Evolutionary conservation across 2,113 vertebrate species (phyloP).

Genomic region (Epinephelus moara): DNA sequence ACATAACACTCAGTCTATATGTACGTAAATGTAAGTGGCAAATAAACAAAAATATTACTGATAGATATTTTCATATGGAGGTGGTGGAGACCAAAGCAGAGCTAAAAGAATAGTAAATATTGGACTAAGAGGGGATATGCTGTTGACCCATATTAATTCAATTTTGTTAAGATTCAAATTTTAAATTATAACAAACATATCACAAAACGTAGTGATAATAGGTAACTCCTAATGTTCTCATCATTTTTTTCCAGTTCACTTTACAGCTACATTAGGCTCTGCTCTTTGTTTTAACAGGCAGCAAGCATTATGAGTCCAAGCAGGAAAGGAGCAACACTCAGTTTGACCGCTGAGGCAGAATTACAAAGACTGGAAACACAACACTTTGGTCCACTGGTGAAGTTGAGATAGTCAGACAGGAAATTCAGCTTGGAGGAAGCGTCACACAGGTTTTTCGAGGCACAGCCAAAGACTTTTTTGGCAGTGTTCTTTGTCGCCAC

Average conservation of each 20-base stretch:
- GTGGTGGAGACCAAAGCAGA: too few relatives aligned
- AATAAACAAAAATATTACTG: too few relatives aligned
- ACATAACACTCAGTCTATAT: too few relatives aligned
- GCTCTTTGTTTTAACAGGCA: background rate
- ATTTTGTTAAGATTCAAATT: background rate
- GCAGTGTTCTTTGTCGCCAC: background rate
- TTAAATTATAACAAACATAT: background rate
- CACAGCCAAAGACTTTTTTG: background rate
- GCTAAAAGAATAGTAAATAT: too few relatives aligned
- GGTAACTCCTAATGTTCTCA: background rate
- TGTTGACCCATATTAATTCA: background rate
- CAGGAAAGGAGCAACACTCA: background rate
- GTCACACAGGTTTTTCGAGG: background rate
- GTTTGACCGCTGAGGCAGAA: background rate
- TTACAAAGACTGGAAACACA: background rate
- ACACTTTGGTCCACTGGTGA: background rate
- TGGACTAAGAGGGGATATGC: background rate
- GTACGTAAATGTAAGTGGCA: too few relatives aligned
- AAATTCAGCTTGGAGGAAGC: background rate
- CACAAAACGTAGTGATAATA: background rate
- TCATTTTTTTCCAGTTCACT: background rate
- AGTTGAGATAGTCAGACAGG: background rate
- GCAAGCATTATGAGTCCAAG: background rate
- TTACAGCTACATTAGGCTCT: background rate
- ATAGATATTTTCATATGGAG: too few relatives aligned